Percentiles rank a stretch among this genome's conserved stretches.
These are phyloP conservation scores for Boulengeromyrus knoepffleri DNA, from an alignment of 2,113 vertebrate species.

Conservation along the genomic window DNA sequence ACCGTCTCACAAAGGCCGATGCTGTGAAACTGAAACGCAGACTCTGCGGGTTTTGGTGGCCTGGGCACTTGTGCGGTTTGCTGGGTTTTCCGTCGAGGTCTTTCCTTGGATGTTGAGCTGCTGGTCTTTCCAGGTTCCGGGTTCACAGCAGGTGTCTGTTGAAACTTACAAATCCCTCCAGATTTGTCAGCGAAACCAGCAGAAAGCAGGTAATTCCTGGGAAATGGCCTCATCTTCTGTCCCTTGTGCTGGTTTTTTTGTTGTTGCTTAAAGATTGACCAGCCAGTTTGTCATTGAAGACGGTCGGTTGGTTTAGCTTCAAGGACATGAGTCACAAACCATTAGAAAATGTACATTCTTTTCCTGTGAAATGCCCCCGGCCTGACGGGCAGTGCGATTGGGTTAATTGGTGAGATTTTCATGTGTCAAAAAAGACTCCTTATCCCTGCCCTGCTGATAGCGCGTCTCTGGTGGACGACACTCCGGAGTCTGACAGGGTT, in stretches of 20 bases:
- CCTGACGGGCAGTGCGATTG: neutral
- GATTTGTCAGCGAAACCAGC: neutral
- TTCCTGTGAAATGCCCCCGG: neutral
- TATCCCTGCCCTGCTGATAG: neutral
- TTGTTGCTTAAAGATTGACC: neutral
- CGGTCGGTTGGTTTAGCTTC: neutral
- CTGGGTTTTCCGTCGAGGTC: neutral
- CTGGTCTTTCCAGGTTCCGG: neutral
- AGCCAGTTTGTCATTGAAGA: neutral
- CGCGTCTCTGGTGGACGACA: slow-evolving; percentile 24
- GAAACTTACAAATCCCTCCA: neutral
- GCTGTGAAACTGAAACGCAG: neutral
- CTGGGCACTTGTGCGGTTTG: neutral
- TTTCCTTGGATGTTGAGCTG: neutral
- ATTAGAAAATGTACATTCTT: neutral
- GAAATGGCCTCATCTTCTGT: neutral
- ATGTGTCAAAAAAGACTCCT: slow-evolving; percentile 15
- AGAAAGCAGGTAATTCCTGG: neutral
- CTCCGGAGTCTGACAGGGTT: slow-evolving; percentile 19
- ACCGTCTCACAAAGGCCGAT: neutral
- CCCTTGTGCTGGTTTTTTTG: neutral
- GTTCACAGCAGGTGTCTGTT: neutral
- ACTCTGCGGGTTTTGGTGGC: neutral
- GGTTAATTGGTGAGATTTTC: slow-evolving; percentile 31
- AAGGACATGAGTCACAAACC: neutral